phyloP scores from a whole-genome alignment of 1,140 invertebrate species.

The Drosophila pectinifera region DNA sequence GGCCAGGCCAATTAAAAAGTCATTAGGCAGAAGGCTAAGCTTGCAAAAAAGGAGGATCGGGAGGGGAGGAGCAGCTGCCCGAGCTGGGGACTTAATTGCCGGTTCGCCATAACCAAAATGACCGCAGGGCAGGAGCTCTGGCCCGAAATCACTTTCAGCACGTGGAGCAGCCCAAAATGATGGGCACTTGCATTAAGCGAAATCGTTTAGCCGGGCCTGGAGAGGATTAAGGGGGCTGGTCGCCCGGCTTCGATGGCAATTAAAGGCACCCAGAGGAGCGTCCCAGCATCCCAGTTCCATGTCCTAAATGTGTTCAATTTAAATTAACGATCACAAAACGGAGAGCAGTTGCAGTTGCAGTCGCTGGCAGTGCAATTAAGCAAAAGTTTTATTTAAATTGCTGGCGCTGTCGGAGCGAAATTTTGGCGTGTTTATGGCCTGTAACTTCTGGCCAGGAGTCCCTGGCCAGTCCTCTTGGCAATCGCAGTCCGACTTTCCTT shows the following conservation, averaged over 20 bases:
- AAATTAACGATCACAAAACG: slow-evolving; percentile 78
- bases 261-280: slow-evolving; percentile 55
- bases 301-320: slow-evolving; percentile 83
- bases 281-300: slow-evolving; percentile 54
- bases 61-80: neutral
- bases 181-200: slow-evolving; percentile 81
- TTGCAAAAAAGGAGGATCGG: neutral
- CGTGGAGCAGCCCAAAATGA: slow-evolving; percentile 73
- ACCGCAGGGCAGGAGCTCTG: slow-evolving; percentile 41
- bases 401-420: slow-evolving; percentile 54
- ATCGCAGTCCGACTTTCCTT: neutral
- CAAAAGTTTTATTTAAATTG: slow-evolving; percentile 83
- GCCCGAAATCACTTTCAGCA: slow-evolving; percentile 73
- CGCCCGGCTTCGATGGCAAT: slow-evolving; percentile 54
- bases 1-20: slow-evolving; percentile 73
- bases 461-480: neutral
- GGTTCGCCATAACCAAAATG: slow-evolving; percentile 74
- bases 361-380: slow-evolving; percentile 70
- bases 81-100: slow-evolving; percentile 63
- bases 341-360: slow-evolving; percentile 53
- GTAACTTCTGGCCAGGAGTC: slow-evolving; percentile 47
- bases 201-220: slow-evolving; percentile 68
- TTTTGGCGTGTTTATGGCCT: slow-evolving; percentile 64
- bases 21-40: slow-evolving; percentile 58
- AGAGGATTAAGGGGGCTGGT: neutral